phyloP scores from a whole-genome alignment of 2,888 invertebrate species.

The Trichogramma dendrolimi region DNA sequence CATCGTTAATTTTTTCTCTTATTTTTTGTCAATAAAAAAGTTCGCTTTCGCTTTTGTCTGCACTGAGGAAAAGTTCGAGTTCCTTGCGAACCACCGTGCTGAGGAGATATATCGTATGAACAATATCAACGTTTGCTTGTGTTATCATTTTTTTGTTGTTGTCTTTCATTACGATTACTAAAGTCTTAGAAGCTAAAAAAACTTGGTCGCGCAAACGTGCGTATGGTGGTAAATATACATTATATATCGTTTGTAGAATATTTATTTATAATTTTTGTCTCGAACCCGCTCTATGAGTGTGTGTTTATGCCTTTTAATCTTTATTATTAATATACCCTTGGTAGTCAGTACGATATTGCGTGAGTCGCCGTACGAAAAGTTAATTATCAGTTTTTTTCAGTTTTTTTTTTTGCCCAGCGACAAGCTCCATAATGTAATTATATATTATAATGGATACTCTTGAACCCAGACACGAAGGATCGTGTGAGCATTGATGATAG shows the following conservation, averaged over 20 bases:
- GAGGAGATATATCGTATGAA: conserved; percentile 28
- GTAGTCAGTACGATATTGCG: conserved; percentile 22
- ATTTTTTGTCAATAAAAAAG: conserved; percentile 6
- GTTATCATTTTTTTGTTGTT: conserved; percentile 14
- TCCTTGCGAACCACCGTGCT: conserved; percentile 38
- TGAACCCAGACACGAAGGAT: conserved; percentile 20
- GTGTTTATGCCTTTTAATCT: not conserved
- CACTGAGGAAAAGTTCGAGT: conserved; percentile 2
- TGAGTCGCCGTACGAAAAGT: not conserved
- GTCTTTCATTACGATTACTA: conserved; percentile 34
- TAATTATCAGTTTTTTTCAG: not conserved
- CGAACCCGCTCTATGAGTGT: conserved; percentile 9
- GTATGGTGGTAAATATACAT: conserved; percentile 20
- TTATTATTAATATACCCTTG: conserved; percentile 16
- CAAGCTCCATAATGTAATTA: conserved; percentile 13
- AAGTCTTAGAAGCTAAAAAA: conserved; percentile 38
- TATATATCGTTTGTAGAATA: conserved; percentile 12
- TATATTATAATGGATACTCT: conserved; percentile 24
- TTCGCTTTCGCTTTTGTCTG: not conserved
- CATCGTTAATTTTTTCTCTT: conserved; percentile 4
- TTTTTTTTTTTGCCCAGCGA: conserved; percentile 13
- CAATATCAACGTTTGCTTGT: conserved; percentile 31
- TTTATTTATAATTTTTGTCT: conserved; percentile 18
- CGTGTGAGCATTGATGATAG: not conserved
- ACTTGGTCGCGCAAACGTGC: conserved; percentile 34